These are phyloP conservation scores for Prosopocoilus inquinatus DNA, from an alignment of 2,888 invertebrate genomes.

Conservation along the genomic window DNA sequence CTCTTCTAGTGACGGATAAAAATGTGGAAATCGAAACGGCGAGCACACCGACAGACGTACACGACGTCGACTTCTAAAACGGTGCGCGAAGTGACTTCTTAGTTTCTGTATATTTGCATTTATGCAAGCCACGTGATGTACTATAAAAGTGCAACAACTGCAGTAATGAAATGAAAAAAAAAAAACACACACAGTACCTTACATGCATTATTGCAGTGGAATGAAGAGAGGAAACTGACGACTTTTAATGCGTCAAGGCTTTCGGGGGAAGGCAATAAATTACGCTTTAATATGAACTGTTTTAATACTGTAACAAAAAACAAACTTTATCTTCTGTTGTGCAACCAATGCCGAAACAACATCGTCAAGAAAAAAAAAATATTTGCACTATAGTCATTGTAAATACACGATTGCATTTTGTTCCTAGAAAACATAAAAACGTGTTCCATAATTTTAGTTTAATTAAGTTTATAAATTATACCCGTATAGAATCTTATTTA, in stretches of 20 bases:
- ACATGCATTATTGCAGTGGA: constrained; percentile 4
- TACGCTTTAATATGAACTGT: constrained; percentile 45
- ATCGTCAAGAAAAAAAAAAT: background rate
- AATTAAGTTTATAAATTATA: constrained; percentile 5
- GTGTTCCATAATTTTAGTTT: constrained; percentile 23
- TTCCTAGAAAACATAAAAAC: constrained; percentile 32
- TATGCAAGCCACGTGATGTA: constrained; percentile 39
- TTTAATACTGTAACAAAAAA: constrained; percentile 7
- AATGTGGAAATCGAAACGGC: constrained; percentile 67
- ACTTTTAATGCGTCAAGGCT: constrained; percentile 29
- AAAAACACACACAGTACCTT: background rate
- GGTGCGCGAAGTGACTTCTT: background rate
- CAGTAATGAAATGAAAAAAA: background rate
- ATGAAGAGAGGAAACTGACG: constrained; percentile 17
- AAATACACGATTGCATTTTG: constrained; percentile 26
- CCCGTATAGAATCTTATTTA: background rate
- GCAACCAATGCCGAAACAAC: background rate
- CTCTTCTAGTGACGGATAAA: constrained; percentile 46
- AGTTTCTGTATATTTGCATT: background rate
- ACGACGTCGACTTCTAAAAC: constrained; percentile 74
- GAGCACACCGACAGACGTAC: constrained; percentile 81
- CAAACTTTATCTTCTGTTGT: background rate
- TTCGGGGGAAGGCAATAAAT: constrained; percentile 50
- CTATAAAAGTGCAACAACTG: background rate
- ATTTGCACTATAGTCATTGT: constrained; percentile 14